Evolutionary conservation across 2,888 invertebrate genomes (phyloP), one percentile per base, ranked within the genome.

Genomic region (Tetranychus piercei): DNA sequence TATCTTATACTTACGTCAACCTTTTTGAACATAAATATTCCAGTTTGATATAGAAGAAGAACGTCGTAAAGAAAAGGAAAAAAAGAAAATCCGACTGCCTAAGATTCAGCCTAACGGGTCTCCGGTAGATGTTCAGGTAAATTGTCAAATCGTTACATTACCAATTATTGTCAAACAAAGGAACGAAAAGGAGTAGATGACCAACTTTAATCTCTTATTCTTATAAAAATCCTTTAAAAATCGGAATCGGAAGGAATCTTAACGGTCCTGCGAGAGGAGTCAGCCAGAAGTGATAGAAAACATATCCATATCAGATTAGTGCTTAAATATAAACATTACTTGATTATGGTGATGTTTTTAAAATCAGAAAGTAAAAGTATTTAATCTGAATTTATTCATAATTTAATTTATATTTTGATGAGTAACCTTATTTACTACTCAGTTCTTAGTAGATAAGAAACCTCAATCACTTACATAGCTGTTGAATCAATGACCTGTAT

Each of bases 11-110:
- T 7, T 55, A 55, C 55, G 55, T 55, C 55, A 55, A 55, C 55
- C 55, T 55, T 55, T 45, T 55, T 15, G 9, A 55, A 55, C 9
- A 55, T 55, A 55, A 55, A 76, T 73, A 44, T 67, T 67, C 20
- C 76, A 84, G 84, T 83, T 80, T 79, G 84, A 85, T 78, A 79
- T 83, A 8, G 83, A 84, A 77, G 79, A 83, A 64, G 79, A 79
- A 74, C 76, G 76, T 55, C 73, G 75, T n/a, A 78, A 77, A 76
- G 78, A 78, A 71, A 77, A 77, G 71, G 77, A 77, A 43, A 77
- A 76, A 71, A 78, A 79, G 73, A 77, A 77, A 64, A 78, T 76
- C 73, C 77, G 78, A 76, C n/a, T 72, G 44, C 45, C 72, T 44
- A 75, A 75, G 22, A 74, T 65, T 45, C 74, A 73, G 20, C 72